These are phyloP conservation scores for Chymomyza costata DNA, from an alignment of 1,140 invertebrate species.

Conservation along the genomic window DNA sequence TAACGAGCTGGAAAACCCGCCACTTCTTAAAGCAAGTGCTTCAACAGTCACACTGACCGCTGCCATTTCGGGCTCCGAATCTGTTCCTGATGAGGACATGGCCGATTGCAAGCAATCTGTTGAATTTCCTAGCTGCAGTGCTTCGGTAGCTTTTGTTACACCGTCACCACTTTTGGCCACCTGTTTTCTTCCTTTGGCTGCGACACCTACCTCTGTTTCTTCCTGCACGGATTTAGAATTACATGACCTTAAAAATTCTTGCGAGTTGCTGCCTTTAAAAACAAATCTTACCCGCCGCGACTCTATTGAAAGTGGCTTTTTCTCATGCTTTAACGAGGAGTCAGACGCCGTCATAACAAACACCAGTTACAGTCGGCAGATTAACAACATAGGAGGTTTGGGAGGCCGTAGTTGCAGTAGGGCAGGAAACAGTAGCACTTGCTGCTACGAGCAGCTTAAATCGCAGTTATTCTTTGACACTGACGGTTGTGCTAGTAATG, in stretches of 20 bases:
- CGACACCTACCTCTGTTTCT: slow-evolving; percentile 37
- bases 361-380: slow-evolving; percentile 52
- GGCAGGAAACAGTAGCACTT: slow-evolving; percentile 33
- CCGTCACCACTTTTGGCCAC: slow-evolving; percentile 17
- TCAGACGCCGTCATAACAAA: slow-evolving; percentile 71
- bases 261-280: slow-evolving; percentile 55
- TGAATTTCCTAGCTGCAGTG: slow-evolving; percentile 25
- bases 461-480: slow-evolving; percentile 76
- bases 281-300: slow-evolving; percentile 80
- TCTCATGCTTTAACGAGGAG: slow-evolving; percentile 88
- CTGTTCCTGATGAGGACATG: slow-evolving; percentile 40
- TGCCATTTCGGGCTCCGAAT: slow-evolving; percentile 17
- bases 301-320: slow-evolving; percentile 93
- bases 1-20: slow-evolving; percentile 28
- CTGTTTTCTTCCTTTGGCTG: slow-evolving; percentile 21
- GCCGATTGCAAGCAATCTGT: slow-evolving; percentile 43
- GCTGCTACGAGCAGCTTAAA: slow-evolving; percentile 68
- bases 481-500: slow-evolving; percentile 43
- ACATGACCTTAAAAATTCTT: slow-evolving; percentile 49
- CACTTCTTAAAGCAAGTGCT: slow-evolving; percentile 33
- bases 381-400: slow-evolving; percentile 44
- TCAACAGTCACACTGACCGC: slow-evolving; percentile 37
- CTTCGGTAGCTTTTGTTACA: slow-evolving; percentile 17
- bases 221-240: slow-evolving; percentile 46
- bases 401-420: slow-evolving; percentile 43